These are phyloP conservation scores for Hippoglossus stenolepis DNA, from an alignment of 2,113 vertebrate species.

Conservation along the genomic window DNA sequence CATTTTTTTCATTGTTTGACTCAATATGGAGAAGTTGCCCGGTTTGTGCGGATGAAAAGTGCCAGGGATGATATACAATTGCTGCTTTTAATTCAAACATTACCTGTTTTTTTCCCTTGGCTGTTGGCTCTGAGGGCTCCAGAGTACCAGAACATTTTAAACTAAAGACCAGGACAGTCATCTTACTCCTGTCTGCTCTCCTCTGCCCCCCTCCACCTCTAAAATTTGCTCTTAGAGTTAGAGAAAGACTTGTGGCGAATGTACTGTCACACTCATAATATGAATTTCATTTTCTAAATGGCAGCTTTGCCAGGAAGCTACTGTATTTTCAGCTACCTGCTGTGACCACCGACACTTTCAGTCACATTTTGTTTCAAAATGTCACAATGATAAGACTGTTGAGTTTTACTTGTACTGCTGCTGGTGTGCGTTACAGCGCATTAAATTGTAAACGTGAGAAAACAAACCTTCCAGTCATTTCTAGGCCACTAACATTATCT, in stretches of 20 bases:
- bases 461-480: constrained; percentile 64
- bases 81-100: constrained; percentile 86
- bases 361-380: constrained; percentile 23
- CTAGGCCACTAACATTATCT: constrained; percentile 70
- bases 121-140: constrained; percentile 67
- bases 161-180: constrained; percentile 73
- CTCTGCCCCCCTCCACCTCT: constrained; percentile 50
- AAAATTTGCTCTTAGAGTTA: constrained; percentile 59
- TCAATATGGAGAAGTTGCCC: constrained; percentile 97
- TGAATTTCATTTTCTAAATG: constrained; percentile 62
- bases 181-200: constrained; percentile 49
- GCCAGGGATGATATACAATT: constrained; percentile 84
- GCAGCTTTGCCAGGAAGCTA: constrained; percentile 69
- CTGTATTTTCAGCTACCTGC: constrained; percentile 60
- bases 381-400: constrained; percentile 54
- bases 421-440: constrained; percentile 45
- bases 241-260: constrained; percentile 67
- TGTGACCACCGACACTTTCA: constrained; percentile 53
- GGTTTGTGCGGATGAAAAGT: constrained; percentile 84
- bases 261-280: constrained; percentile 52
- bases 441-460: constrained; percentile 59
- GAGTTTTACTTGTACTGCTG: constrained; percentile 37
- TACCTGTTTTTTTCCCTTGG: constrained; percentile 57
- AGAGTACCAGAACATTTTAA: constrained; percentile 75
- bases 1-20: constrained; percentile 95